Evolutionary conservation across 92 coral and sea anemone genomes (phyloP), one percentile per base, ranked within the genome.

Genomic region (Anthopleura xanthogrammica): DNA sequence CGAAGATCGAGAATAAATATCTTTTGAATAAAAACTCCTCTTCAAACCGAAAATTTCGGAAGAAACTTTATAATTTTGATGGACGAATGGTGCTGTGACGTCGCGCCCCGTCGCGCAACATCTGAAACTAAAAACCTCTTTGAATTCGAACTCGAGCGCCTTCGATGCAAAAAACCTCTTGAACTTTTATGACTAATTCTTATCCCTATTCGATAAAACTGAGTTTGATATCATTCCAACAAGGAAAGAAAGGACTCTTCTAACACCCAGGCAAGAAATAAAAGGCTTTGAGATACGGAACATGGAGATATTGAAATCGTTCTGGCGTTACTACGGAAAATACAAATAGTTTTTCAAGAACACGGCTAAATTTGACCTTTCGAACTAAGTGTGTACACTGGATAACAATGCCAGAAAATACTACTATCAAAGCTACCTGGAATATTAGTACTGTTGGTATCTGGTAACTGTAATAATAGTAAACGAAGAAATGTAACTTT

Each of bases 1-100:
- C 79, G 41, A 75, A 41, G 87, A 76, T 52, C 65, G 74, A 55
- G 72, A 54, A 60, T 24, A 77, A 85, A 76, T 72, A 83, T 77
- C 46, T 72, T 68, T 68, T 24, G 42, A 24, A 68, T 9, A 62
- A 23, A 20, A 68, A 9, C 10, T 29, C 42, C 3, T 68, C 36
- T 68, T 23, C 74, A 68, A 68, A 4, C 17, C 42, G 41, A 36
- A 43, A 68, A 68, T 68, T 68, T 68, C 16, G 14, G 17, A 68
- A 36, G 42, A 68, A 29, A 68, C 16, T 24, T 68, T 8, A 10
- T 3, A 23, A 4, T 68, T 68, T 68, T 36, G 42, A 68, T 23
- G 16, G 41, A 68, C 74, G 16, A 23, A 23, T 24, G 16, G 36
- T 68, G 42, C 5, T 68, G 74, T 68, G 74, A 68, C 43, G 74